Base-by-base conservation (phyloP, 2,888 invertebrate species). In the Pteria penguin region DNA sequence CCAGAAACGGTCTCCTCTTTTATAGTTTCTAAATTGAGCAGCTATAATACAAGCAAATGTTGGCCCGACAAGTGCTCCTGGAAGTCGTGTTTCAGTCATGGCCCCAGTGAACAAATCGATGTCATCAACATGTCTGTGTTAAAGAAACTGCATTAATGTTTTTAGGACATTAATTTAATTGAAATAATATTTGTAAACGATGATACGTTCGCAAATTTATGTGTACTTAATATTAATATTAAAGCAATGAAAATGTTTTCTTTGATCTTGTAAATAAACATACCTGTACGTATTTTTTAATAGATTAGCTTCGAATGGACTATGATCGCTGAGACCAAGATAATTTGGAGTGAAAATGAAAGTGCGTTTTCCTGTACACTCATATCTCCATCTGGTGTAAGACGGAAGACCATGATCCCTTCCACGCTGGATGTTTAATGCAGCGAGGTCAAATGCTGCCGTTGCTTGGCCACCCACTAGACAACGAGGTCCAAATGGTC, bases 401-500 rank as follows among this genome's bases (percentile, higher is more conserved):
- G 65, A 65, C 1, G 65, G 65, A 22, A 65, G 32, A 36, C 65
- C 65, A 18, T 65, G 65, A 26, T 65, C 65, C 24, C 65, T 32
- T 24, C 65, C 65, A 24, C 65, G 33, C 36, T 65, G 65, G 1
- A 65, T 26, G 27, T 65, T 65, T 14, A 65, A 45, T 24, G 65
- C 65, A 26, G 33, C 65, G 24, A 65, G 27, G 45, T 65, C 65
- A 24, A 65, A 65, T 1, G 65, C 45, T 45, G 8, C 18, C 18
- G 45, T 45, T 14, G 18, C 18, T 14, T 18, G 11, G 8, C 45
- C 45, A 8, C 45, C 45, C 45, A 45, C 18, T 45, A 18, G 45
- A 45, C 45, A 57, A 45, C 18, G 45, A 11, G 14, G 14, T 8
- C 18, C n/a, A 24, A 4, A 55, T 55, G 24, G 24, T 55, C 24